A percentile compares a stretch with the other conserved stretches of the same genome.
Conservation (phyloP, 2,888 invertebrate species). For the Philonicus albiceps region DNA sequence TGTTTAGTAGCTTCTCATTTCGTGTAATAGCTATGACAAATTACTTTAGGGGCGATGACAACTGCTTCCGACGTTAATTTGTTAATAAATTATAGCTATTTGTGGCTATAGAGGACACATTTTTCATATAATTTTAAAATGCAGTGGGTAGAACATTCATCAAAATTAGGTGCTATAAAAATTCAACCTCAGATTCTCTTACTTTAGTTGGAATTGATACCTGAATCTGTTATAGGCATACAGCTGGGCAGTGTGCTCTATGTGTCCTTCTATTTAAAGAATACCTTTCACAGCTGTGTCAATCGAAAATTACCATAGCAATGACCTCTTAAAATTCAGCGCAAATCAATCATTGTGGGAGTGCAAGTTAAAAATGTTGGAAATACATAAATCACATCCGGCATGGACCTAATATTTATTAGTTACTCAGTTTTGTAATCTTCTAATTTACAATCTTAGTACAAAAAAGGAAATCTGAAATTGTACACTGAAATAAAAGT, state of each 20-base stretch:
- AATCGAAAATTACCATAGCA: neutral
- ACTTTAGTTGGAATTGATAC: neutral
- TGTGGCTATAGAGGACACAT: neutral
- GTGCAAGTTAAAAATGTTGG: neutral
- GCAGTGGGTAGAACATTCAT: neutral
- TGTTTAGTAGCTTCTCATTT: neutral
- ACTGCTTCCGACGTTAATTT: neutral
- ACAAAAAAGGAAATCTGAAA: neutral
- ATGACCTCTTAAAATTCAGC: neutral
- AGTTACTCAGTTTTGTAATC: neutral
- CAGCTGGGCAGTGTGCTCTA: neutral
- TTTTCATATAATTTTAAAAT: neutral
- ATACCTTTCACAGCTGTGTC: neutral
- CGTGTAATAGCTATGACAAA: neutral
- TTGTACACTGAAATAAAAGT: neutral
- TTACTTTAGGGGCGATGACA: neutral
- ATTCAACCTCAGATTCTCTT: neutral
- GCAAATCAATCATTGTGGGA: neutral
- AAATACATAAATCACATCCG: neutral
- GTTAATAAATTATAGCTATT: neutral
- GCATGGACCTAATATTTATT: neutral
- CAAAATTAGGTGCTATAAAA: neutral
- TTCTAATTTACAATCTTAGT: neutral
- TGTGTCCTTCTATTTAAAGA: neutral
- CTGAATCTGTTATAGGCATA: neutral